Evolutionary conservation across 2,797 vertebrate species (phyloP).

Genomic region (Pangasius mekongensis): DNA sequence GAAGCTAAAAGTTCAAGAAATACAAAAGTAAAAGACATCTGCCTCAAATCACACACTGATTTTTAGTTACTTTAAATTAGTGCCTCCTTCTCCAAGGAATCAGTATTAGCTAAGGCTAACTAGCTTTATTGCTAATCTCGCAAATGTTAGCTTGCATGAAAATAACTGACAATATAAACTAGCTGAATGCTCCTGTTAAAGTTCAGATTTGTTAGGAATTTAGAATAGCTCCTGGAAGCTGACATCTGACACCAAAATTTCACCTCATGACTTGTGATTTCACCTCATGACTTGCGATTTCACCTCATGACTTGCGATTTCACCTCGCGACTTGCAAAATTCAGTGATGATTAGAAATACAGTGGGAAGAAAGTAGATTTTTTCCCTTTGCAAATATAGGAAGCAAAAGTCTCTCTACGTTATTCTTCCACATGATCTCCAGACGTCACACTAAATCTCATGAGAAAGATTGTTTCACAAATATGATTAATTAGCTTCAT

Average conservation of each 20-base stretch:
- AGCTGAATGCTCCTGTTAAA: not conserved
- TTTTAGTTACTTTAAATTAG: not conserved
- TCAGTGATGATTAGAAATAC: not conserved
- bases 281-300: too few relatives aligned
- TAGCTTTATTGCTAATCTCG: not conserved
- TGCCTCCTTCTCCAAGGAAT: not conserved
- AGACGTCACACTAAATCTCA: not conserved
- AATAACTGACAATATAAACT: not conserved
- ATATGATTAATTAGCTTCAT: not conserved
- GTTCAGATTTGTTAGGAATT: not conserved
- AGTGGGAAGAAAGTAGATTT: not conserved
- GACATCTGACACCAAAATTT: too few relatives aligned
- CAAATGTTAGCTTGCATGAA: not conserved
- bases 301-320: too few relatives aligned
- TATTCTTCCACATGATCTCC: not conserved
- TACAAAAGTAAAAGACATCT: not conserved
- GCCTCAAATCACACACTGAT: not conserved
- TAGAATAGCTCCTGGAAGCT: not conserved
- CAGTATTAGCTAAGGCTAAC: not conserved
- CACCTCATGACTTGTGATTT: not conserved
- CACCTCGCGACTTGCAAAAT: not conserved
- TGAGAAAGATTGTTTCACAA: not conserved
- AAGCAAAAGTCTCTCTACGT: not conserved
- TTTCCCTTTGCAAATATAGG: not conserved
- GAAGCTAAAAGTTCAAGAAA: not conserved